Evolutionary conservation across 1,140 invertebrate species (phyloP), one percentile per base, ranked within the genome.

Genomic region (Coenobita brevimanus): DNA sequence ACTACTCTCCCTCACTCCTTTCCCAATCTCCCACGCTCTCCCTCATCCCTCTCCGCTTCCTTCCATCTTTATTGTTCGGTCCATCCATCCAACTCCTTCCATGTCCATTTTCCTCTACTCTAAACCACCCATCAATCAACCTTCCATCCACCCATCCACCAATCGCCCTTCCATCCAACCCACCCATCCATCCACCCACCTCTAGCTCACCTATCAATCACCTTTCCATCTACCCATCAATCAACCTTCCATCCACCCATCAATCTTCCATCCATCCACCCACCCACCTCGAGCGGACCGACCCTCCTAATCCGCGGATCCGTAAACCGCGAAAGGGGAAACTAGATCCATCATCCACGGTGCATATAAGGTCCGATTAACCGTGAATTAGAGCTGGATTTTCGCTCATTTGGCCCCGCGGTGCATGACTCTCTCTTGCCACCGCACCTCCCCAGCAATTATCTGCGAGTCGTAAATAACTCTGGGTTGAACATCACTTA

Each of bases 401-500:
- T 67, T 86, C 83, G 83, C 75, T 67, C 83, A 50, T 76, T 86
- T 43, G 38, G 54, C 41, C 83, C 1, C n/a, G 17, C 10, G 83
- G 3, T 50, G 75, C 82, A 13, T 41, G 60, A 67, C 54, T 24
- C 46, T 13, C 38, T 86, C 83, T 50, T 86, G 54, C 83, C 73
- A 36, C 83, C 33, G 38, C 50, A n/a, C 43, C 43, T 33, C 83
- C 21, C 8, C 43, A 24, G 75, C 62, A 86, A 86, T 86, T 86
- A 86, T 86, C 83, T 67, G 38, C 54, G 60, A 57, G 73, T 43
- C 83, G 76, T 86, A 86, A 86, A 86, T 86, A 86, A 86, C 83
- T 73, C 83, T 41, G 54, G 83, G 76, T 67, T 86, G 83, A 86
- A 86, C 83, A 86, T 86, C 83, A 86, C 57, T 86, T 86, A 86